A percentile compares a stretch with the other conserved stretches of the same genome.
Evolutionary conservation across 2,888 invertebrate genomes (phyloP).

Genomic region (Choristoneura rosaceana): DNA sequence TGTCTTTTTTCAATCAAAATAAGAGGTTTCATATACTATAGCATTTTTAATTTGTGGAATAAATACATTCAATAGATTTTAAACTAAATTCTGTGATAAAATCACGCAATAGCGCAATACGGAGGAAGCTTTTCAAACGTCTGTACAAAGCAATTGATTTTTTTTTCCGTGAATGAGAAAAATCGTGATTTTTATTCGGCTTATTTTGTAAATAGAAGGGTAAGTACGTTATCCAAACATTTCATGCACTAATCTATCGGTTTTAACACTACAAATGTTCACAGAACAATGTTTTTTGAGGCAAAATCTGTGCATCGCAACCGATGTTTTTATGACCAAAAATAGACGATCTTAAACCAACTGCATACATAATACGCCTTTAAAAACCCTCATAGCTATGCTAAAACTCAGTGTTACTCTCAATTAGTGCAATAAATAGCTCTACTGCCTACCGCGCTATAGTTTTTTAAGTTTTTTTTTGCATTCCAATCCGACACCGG

Average conservation of each 20-base stretch:
- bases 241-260: neutral
- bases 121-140: conserved; percentile 42
- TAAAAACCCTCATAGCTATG: neutral
- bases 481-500: neutral
- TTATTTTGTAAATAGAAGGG: conserved; percentile 48
- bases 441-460: neutral
- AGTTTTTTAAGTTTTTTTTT: neutral
- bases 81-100: neutral
- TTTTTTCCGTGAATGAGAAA: conserved; percentile 44
- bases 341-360: conserved; percentile 33
- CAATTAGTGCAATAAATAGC: neutral
- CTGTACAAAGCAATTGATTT: conserved; percentile 47
- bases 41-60: neutral
- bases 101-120: neutral
- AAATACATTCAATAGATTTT: neutral
- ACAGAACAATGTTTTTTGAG: neutral
- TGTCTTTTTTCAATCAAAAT: neutral
- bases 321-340: conserved; percentile 42
- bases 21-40: neutral
- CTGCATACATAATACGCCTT: conserved; percentile 14
- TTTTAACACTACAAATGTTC: neutral
- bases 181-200: conserved; percentile 45
- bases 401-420: neutral
- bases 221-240: conserved; percentile 21
- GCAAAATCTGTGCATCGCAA: conserved; percentile 8